Evolutionary conservation across 2,797 vertebrate genomes (phyloP).

Genomic region (Phrynocephalus guinanensis): DNA sequence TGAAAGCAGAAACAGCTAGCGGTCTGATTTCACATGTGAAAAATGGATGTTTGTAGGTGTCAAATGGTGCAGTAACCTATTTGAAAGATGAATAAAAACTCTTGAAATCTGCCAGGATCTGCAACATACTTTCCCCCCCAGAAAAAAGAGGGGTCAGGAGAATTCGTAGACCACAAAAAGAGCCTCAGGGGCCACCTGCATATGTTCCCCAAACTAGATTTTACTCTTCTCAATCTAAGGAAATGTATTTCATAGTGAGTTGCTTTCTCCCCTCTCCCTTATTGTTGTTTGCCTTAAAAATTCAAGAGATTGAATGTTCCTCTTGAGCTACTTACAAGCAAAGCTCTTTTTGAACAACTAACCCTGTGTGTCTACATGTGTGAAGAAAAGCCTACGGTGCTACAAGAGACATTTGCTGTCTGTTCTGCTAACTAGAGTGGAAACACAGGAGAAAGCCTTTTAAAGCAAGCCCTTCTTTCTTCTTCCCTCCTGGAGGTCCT

Average conservation of each 20-base stretch:
- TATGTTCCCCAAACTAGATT: no score
- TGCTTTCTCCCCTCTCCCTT: neutral
- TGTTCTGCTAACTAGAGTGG: slow-evolving; percentile 34
- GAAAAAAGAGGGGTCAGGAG: no score
- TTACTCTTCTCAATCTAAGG: neutral
- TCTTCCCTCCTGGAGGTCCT: slow-evolving; percentile 29
- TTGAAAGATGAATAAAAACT: no score
- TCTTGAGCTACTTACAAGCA: slow-evolving; percentile 37
- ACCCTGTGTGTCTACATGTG: slow-evolving; percentile 8
- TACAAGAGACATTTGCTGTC: slow-evolving; percentile 34
- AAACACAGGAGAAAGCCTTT: slow-evolving; percentile 33
- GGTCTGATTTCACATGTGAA: no score
- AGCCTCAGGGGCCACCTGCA: no score
- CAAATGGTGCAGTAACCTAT: no score
- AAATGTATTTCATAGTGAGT: neutral
- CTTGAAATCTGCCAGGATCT: no score
- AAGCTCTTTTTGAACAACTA: slow-evolving; percentile 40
- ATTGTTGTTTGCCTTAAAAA: slow-evolving; percentile 21
- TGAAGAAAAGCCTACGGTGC: slow-evolving; percentile 32
- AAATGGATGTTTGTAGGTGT: no score
- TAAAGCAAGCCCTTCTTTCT: slow-evolving; percentile 45
- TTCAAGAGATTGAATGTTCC: slow-evolving; percentile 25
- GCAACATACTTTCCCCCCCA: no score
- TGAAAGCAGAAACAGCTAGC: no score
- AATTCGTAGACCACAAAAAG: no score